Evolutionary conservation across 2,113 vertebrate species (phyloP).

Genomic region (Rhabdornis inornatus): DNA sequence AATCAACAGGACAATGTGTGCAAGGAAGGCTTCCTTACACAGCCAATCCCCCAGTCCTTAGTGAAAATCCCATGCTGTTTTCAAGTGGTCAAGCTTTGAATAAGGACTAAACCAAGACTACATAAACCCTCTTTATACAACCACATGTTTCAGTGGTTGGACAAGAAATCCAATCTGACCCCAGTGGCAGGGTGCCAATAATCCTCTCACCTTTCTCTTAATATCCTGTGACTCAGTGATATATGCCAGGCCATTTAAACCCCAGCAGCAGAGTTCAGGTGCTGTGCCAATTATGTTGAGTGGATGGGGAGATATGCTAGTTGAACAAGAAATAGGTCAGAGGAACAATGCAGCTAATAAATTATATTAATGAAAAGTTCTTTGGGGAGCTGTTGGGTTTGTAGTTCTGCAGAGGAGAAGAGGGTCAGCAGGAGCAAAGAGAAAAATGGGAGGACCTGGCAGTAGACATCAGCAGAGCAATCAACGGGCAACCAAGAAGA

Average conservation of each 20-base stretch:
- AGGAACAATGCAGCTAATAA: slow-evolving; percentile 32
- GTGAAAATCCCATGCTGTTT: not conserved
- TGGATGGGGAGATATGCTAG: not conserved
- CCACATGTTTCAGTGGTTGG: not conserved
- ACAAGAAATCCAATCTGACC: slow-evolving; percentile 45
- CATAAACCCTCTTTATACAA: not conserved
- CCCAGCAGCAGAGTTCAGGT: slow-evolving; percentile 9
- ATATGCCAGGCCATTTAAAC: slow-evolving; percentile 54
- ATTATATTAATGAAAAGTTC: slow-evolving; percentile 57
- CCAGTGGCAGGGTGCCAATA: not conserved
- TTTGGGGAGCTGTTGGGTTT: not conserved
- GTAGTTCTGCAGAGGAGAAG: slow-evolving; percentile 9
- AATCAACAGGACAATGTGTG: not conserved
- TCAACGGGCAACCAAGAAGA: fast-evolving
- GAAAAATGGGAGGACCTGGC: not conserved
- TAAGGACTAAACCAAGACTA: not conserved
- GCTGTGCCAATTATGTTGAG: slow-evolving; percentile 33
- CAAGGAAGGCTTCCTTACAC: not conserved
- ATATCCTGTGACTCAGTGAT: slow-evolving; percentile 63
- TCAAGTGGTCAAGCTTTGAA: not conserved
- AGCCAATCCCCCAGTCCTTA: not conserved
- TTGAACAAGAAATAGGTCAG: slow-evolving; percentile 40
- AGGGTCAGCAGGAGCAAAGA: not conserved
- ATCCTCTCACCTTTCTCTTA: slow-evolving; percentile 59
- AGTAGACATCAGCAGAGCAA: not conserved